phyloP scores from a whole-genome alignment of 1,140 invertebrate genomes.

The Spodoptera litura region DNA sequence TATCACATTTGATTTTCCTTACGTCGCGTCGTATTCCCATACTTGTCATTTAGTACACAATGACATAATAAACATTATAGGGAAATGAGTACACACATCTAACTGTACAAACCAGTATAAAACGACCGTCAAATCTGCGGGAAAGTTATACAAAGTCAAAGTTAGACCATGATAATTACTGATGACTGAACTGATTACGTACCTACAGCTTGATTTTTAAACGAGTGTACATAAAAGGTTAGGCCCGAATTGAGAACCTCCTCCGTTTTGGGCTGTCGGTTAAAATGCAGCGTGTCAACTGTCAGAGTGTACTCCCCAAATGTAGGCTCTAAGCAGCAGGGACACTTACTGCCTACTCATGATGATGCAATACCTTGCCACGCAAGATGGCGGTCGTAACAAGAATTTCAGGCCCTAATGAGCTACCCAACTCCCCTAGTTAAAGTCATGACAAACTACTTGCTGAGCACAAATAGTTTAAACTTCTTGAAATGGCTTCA shows the following conservation, averaged over 20 bases:
- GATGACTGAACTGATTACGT: too few species aligned
- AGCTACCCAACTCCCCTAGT: not conserved
- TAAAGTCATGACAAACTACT: slow-evolving; percentile 21
- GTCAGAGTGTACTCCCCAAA: not conserved
- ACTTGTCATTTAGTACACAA: not conserved
- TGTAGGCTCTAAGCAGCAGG: slow-evolving; percentile 7
- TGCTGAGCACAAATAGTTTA: not conserved
- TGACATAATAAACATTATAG: not conserved
- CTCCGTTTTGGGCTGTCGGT: not conserved
- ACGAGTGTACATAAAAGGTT: too few species aligned
- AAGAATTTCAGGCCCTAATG: not conserved
- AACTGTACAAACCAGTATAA: not conserved
- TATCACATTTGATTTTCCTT: not conserved
- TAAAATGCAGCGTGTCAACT: slow-evolving; percentile 4
- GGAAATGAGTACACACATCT: not conserved
- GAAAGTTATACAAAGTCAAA: too few species aligned
- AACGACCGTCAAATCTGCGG: too few species aligned
- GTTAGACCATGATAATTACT: too few species aligned
- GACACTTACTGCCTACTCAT: slow-evolving; percentile 30
- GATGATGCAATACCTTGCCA: slow-evolving; percentile 40
- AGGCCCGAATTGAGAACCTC: not conserved
- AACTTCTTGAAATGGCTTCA: not conserved
- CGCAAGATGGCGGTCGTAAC: slow-evolving; percentile 8
- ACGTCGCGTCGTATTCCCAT: not conserved
- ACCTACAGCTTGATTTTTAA: too few species aligned